Conservation (phyloP, 2,113 vertebrate genomes). For the Miniopterus natalensis region DNA sequence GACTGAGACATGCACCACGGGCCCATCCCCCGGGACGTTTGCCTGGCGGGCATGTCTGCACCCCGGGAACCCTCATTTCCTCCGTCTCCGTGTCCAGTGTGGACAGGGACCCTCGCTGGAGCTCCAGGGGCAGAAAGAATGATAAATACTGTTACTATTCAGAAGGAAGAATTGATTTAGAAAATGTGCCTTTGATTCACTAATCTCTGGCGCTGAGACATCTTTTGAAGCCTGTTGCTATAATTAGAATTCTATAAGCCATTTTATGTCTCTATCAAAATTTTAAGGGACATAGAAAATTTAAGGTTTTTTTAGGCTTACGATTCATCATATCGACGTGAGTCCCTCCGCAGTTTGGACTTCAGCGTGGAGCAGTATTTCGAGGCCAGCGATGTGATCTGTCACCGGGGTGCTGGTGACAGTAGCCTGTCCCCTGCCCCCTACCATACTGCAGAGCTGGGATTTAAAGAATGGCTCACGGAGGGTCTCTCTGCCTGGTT, state of each 20-base stretch:
- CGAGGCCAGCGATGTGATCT: neutral
- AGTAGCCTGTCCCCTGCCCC: neutral
- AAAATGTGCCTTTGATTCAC: conserved; percentile 85
- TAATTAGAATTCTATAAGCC: conserved; percentile 82
- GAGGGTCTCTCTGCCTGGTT: neutral
- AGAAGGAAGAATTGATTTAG: conserved; percentile 85
- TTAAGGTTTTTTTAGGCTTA: conserved; percentile 72
- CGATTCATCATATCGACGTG: conserved; percentile 61
- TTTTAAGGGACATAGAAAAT: conserved; percentile 85
- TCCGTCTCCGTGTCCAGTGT: neutral
- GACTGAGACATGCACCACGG: fast-evolving
- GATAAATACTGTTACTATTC: conserved; percentile 86
- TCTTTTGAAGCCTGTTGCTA: conserved; percentile 84
- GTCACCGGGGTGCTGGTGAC: neutral
- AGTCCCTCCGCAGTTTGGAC: conserved; percentile 25
- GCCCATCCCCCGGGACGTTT: neutral
- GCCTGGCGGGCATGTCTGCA: neutral
- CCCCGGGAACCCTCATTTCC: neutral
- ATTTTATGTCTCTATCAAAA: conserved; percentile 83
- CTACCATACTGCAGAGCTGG: neutral
- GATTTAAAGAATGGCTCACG: neutral
- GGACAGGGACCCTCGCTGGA: conserved; percentile 45
- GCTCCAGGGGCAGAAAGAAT: conserved; percentile 77
- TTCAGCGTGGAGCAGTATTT: neutral
- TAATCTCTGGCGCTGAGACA: conserved; percentile 85